Evolutionary conservation across 2,113 vertebrate species (phyloP).

Genomic region (Muntiacus reevesi): DNA sequence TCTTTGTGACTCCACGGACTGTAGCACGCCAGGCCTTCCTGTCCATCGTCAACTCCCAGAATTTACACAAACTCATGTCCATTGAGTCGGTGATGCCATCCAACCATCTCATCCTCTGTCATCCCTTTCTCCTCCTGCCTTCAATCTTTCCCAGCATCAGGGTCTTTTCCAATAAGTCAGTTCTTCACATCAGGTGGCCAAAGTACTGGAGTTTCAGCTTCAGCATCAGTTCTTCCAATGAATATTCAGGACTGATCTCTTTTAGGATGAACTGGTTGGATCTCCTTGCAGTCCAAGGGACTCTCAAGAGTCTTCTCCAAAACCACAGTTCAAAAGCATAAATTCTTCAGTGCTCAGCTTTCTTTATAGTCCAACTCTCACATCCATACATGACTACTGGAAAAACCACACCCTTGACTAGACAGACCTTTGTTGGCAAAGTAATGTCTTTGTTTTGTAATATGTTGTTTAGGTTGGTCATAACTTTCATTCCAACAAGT

Average conservation of each 20-base stretch:
- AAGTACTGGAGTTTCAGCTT: neutral
- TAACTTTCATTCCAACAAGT: neutral
- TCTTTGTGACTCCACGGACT: neutral
- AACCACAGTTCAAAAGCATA: neutral
- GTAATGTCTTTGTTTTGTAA: neutral
- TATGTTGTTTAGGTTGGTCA: neutral
- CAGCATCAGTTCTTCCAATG: neutral
- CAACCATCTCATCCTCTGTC: neutral
- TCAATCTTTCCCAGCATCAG: neutral
- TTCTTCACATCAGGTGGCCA: neutral
- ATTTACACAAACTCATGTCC: neutral
- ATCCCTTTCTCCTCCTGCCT: rapidly evolving
- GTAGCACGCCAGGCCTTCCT: rapidly evolving
- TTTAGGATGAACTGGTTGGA: neutral
- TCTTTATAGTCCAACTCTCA: neutral
- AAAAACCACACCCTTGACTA: neutral
- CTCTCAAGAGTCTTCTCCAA: neutral
- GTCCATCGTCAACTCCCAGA: neutral
- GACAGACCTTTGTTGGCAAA: neutral
- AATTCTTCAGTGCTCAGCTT: neutral
- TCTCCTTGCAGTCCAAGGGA: neutral
- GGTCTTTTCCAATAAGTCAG: neutral
- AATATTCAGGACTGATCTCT: neutral
- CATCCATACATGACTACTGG: neutral
- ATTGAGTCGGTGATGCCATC: neutral